Percentiles rank a stretch among this genome's conserved stretches.
These are phyloP conservation scores for Vulpes lagopus DNA, from an alignment of 2,113 vertebrate genomes.

Conservation along the genomic window DNA sequence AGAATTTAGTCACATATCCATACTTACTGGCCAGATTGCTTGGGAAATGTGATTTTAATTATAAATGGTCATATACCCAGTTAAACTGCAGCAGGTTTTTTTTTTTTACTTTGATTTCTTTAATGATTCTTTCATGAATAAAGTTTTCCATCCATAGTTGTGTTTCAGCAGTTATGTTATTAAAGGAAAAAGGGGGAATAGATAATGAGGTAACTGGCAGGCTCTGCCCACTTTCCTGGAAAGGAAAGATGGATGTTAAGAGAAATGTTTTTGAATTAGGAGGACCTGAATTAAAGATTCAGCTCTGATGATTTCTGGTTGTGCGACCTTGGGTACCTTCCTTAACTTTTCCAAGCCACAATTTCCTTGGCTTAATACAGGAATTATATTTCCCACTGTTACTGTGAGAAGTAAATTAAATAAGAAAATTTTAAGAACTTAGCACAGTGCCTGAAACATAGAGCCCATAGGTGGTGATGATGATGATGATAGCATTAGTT, in stretches of 20 bases:
- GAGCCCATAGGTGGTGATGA: not conserved
- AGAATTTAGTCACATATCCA: not conserved
- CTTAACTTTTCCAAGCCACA: conserved; percentile 4
- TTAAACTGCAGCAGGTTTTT: not conserved
- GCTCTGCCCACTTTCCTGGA: not conserved
- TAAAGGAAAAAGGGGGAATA: not conserved
- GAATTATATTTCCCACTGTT: not conserved
- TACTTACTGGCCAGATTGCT: not conserved
- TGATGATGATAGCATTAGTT: not conserved
- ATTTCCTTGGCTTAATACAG: conserved; percentile 20
- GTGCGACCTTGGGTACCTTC: not conserved
- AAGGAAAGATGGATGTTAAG: not conserved
- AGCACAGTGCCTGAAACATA: not conserved
- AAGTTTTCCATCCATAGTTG: not conserved
- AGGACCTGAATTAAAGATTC: conserved; percentile 5
- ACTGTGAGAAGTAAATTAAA: not conserved
- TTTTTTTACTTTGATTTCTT: not conserved
- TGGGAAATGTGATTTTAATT: conserved; percentile 40
- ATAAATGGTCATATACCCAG: not conserved
- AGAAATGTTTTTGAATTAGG: conserved; percentile 33
- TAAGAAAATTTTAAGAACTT: not conserved
- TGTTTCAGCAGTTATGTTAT: not conserved
- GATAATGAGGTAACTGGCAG: not conserved
- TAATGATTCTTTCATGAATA: not conserved
- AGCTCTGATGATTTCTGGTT: not conserved